Percentiles rank a stretch among this genome's conserved stretches.
These are phyloP conservation scores for Patagioenas fasciata DNA, from an alignment of 2,113 vertebrate genomes.

Conservation along the genomic window DNA sequence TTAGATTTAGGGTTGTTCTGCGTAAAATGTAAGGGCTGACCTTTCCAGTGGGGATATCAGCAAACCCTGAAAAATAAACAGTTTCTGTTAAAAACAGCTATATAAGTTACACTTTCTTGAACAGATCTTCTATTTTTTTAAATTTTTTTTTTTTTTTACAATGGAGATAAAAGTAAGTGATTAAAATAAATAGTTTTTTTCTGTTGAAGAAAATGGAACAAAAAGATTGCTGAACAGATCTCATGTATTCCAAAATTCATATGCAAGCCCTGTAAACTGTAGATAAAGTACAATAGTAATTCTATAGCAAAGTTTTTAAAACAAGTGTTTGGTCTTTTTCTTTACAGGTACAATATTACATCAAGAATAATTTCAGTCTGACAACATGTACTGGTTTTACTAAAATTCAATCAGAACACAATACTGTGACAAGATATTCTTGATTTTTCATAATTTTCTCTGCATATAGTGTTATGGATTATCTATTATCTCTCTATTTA, in stretches of 20 bases:
- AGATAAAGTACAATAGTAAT: neutral
- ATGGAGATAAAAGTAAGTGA: neutral
- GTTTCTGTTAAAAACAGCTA: neutral
- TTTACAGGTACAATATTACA: neutral
- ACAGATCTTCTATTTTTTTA: neutral
- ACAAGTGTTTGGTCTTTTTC: neutral
- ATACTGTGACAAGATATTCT: accelerated
- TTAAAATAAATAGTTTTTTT: neutral
- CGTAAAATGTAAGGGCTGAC: constrained; percentile 79
- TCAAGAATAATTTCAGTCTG: neutral
- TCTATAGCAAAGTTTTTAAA: neutral
- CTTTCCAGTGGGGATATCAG: constrained; percentile 81
- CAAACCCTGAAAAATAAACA: constrained; percentile 78
- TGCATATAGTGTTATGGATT: neutral
- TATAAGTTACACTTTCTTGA: neutral
- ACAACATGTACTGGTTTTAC: neutral
- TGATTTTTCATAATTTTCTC: neutral
- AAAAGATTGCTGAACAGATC: neutral
- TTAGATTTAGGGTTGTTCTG: constrained; percentile 74
- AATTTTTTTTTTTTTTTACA: neutral
- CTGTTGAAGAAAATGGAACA: neutral
- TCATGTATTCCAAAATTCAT: neutral
- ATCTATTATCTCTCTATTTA: neutral
- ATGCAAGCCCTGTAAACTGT: neutral
- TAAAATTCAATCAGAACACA: neutral